Evolutionary conservation across 2,797 vertebrate genomes (phyloP).

Genomic region (Hoplostethus atlanticus): DNA sequence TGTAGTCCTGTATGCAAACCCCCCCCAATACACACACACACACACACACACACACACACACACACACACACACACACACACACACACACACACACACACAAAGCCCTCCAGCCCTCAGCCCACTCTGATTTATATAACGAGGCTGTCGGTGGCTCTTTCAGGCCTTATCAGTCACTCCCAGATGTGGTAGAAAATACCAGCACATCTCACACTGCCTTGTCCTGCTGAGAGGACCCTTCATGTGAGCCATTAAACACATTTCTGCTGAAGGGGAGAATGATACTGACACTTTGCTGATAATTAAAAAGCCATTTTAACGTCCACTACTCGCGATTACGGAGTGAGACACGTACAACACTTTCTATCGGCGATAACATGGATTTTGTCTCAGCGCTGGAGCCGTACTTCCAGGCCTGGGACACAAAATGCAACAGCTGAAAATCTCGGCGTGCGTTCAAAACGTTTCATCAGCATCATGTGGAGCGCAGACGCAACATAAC

Average conservation of each 20-base stretch:
- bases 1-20: not conserved
- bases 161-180: conserved; percentile 67
- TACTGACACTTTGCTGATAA: conserved; percentile 28
- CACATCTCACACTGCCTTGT: not conserved
- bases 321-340: not conserved
- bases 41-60: conserved; percentile 1
- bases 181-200: conserved; percentile 43
- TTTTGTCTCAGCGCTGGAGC: not conserved
- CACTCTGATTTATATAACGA: conserved; percentile 63
- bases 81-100: not conserved
- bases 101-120: conserved; percentile 6
- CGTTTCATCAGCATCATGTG: no score
- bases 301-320: conserved; percentile 7
- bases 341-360: not conserved
- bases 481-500: no score
- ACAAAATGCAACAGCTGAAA: not conserved
- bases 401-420: not conserved
- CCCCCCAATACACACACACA: not conserved
- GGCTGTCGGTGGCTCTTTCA: conserved; percentile 29
- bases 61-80: conserved; percentile 1
- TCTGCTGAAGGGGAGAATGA: conserved; percentile 15
- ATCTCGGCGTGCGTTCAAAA: not conserved
- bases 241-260: conserved; percentile 4
- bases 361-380: not conserved
- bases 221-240: conserved; percentile 15